phyloP scores from a whole-genome alignment of 1,140 invertebrate genomes.

The Caenorhabditis latens region DNA sequence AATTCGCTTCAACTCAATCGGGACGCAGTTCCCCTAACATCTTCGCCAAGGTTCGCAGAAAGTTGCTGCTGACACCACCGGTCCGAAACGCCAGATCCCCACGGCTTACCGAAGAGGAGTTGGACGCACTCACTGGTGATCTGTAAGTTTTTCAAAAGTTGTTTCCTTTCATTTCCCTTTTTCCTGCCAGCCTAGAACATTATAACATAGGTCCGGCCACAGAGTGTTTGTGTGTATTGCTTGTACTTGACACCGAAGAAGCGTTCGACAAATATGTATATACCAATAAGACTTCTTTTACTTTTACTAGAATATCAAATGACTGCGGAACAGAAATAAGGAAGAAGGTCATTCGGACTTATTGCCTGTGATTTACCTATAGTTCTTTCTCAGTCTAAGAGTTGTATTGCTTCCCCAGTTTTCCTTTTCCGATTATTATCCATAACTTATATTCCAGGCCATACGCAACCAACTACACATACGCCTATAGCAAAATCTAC shows the following conservation, averaged over 20 bases:
- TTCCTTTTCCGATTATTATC: background rate
- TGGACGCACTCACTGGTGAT: conserved; percentile 23
- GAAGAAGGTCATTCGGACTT: background rate
- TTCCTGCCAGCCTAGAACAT: background rate
- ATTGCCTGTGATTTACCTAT: too few relatives aligned
- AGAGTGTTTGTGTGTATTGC: background rate
- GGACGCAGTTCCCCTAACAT: conserved; percentile 33
- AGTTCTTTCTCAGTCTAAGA: too few relatives aligned
- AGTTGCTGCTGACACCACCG: conserved; percentile 40
- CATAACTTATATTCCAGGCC: conserved; percentile 3
- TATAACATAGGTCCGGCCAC: background rate
- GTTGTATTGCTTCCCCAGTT: too few relatives aligned
- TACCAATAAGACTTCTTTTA: background rate
- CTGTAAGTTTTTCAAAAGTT: conserved; percentile 48
- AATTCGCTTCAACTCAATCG: conserved; percentile 37
- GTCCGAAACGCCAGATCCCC: conserved; percentile 31
- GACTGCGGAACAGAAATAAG: background rate
- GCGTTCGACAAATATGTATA: conserved; percentile 11
- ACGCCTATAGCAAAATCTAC: conserved; percentile 56
- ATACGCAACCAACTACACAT: conserved; percentile 57
- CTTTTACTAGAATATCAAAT: conserved; percentile 12
- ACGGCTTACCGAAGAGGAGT: conserved; percentile 7
- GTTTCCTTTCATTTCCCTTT: too few relatives aligned
- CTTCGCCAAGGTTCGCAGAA: conserved; percentile 32
- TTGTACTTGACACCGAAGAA: conserved; percentile 23